phyloP scores from a whole-genome alignment of 2,888 invertebrate species.

The Acanthacorydalis orientalis region DNA sequence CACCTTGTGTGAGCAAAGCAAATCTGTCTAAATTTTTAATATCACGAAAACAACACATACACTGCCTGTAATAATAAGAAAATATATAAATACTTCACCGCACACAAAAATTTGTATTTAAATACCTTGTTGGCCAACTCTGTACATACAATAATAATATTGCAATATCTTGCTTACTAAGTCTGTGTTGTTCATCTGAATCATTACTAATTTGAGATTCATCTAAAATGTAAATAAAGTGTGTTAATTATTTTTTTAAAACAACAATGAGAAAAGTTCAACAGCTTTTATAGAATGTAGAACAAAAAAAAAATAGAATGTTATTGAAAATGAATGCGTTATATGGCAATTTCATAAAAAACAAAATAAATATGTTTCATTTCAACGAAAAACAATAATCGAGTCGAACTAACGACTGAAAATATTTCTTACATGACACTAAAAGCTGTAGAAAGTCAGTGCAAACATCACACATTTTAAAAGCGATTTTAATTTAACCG shows the following conservation, averaged over 20 bases:
- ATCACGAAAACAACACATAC: conserved; percentile 89
- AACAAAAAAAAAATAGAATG: not conserved
- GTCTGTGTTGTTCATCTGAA: conserved; percentile 54
- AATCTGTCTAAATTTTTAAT: conserved; percentile 84
- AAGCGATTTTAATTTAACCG: conserved; percentile 7
- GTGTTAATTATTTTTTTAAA: not conserved
- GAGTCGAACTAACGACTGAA: conserved; percentile 5
- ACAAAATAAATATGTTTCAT: conserved; percentile 3
- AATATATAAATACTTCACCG: not conserved
- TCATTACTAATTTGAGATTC: conserved; percentile 64
- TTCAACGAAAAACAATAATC: not conserved
- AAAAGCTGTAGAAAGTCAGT: conserved; percentile 85
- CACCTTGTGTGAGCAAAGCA: conserved; percentile 73
- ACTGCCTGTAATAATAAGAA: conserved; percentile 50
- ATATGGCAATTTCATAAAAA: conserved; percentile 3
- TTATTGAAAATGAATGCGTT: not conserved
- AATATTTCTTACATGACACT: conserved; percentile 53
- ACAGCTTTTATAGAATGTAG: not conserved
- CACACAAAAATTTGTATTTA: not conserved
- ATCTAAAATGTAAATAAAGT: conserved; percentile 35
- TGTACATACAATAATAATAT: conserved; percentile 70
- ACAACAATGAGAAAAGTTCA: not conserved
- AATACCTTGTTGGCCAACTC: conserved; percentile 76
- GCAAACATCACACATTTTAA: conserved; percentile 83
- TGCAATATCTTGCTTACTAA: conserved; percentile 68